Conservation (phyloP, 1,140 invertebrate genomes). For the Eciton burchellii region DNA sequence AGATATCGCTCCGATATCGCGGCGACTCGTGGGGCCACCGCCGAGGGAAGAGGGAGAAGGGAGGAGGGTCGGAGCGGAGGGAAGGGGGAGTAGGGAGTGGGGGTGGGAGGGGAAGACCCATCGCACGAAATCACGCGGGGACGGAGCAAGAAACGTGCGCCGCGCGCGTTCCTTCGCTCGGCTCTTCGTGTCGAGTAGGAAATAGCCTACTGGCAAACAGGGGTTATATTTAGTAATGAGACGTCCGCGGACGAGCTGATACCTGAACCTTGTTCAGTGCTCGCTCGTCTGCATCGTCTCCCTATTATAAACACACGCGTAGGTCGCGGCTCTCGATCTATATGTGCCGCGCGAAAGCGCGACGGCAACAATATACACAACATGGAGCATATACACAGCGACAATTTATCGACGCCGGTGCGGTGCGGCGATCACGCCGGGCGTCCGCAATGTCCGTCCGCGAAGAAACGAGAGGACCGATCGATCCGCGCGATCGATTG, state of each 20-base stretch:
- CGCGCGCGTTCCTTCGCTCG: slow-evolving; percentile 32
- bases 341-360: background rate
- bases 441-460: background rate
- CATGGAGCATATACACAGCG: background rate
- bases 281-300: background rate
- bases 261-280: slow-evolving; percentile 32
- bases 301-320: background rate
- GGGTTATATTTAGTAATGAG: slow-evolving; percentile 68
- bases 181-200: slow-evolving; percentile 66
- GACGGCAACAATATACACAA: background rate
- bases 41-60: too few species aligned
- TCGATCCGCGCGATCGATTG: too few species aligned
- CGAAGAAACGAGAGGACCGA: too few species aligned
- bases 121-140: background rate
- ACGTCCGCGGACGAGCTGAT: slow-evolving; percentile 36
- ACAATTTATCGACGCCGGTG: background rate
- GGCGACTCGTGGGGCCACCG: too few species aligned
- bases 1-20: too few species aligned
- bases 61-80: too few species aligned
- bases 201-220: slow-evolving; percentile 67
- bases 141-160: background rate
- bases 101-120: background rate
- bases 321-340: background rate
- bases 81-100: too few species aligned
- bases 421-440: background rate